Evolutionary conservation across 1,140 invertebrate species (phyloP), one percentile per base, ranked within the genome.

Genomic region (Pygmarrhopalites habei): DNA sequence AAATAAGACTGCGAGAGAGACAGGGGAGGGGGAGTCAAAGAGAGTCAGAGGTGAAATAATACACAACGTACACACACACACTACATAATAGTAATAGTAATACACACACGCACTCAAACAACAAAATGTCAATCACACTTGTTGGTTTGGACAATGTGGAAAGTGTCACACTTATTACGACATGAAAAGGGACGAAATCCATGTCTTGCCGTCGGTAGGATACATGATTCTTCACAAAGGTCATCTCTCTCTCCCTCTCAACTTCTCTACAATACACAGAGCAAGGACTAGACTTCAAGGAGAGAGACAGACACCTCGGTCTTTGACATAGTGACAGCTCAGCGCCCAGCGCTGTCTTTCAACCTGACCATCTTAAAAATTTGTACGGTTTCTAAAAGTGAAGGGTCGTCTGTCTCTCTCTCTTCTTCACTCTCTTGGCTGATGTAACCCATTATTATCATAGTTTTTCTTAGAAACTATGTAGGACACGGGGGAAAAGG

Each of bases 41-140:
- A 35, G 15, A 35, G 15, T 5, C 5, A 35, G 5, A 15, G 32
- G 32, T 35, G 5, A 35, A 7, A 35, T 15, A 35, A 5, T 35
- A 35, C 15, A 35, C 32, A 35, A 5, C 44, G 23, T 25, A 47
- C 44, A 47, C 44, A 41, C 44, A n/a, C n/a, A 47, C 44, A 47
- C 44, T 35, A 47, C n/a, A n/a, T n/a, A n/a, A n/a, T n/a, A n/a
- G n/a, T n/a, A n/a, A n/a, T n/a, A n/a, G n/a, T n/a, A n/a, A n/a
- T 47, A 25, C 44, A 25, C 44, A n/a, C 49, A 52, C 46, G 51
- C 25, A 55, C 51, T 55, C 51, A 55, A 49, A 43, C 28, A 21
- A 12, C 25, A 62, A 62, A 61, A 57, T 62, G 60, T 62, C 60
- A 62, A 62, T 62, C 60, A 62, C 60, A 62, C 53, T 57, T 62